phyloP scores from a whole-genome alignment of 2,797 vertebrate genomes.

The Catostomus latipinnis region DNA sequence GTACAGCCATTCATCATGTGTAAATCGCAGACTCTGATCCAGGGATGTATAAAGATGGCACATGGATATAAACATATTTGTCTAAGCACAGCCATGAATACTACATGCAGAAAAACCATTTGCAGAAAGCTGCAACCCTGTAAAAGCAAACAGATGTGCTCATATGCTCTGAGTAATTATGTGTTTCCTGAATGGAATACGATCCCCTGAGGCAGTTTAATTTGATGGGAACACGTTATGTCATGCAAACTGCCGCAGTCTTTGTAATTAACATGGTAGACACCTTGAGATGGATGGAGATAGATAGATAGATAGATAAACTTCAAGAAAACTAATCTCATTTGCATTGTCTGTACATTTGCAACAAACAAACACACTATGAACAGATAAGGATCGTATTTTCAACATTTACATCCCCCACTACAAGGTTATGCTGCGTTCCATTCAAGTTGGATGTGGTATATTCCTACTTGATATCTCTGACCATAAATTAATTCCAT shows the following conservation, averaged over 20 bases:
- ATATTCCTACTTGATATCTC: too few species aligned
- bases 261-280: background rate
- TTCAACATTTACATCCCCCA: too few species aligned
- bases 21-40: conserved; percentile 4
- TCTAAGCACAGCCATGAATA: conserved; percentile 15
- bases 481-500: too few species aligned
- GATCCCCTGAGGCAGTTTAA: background rate
- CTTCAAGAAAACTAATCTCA: too few species aligned
- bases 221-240: background rate
- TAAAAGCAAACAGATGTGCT: background rate
- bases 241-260: background rate
- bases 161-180: background rate
- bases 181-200: background rate
- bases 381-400: too few species aligned
- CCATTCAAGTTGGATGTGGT: too few species aligned
- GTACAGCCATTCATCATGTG: background rate
- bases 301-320: too few species aligned
- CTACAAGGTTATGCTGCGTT: too few species aligned
- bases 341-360: too few species aligned
- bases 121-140: background rate
- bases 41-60: background rate
- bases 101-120: conserved; percentile 19
- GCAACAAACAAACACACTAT: too few species aligned
- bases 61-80: background rate
- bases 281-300: background rate